Conservation (phyloP, 2,797 vertebrate species). For the Lophius americanus region DNA sequence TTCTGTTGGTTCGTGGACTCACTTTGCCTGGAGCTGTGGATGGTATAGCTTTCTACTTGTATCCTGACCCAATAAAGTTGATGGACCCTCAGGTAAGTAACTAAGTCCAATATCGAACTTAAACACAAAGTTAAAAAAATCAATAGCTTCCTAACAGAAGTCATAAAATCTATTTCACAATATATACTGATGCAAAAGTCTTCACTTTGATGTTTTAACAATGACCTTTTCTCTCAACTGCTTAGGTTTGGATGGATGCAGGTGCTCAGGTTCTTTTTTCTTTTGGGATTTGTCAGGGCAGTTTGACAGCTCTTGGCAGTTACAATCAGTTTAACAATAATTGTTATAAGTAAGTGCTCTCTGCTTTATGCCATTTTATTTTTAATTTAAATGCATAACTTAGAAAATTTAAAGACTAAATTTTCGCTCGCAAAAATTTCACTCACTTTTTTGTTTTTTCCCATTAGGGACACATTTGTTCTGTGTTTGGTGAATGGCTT, state of each 20-base stretch:
- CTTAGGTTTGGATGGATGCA: constrained; percentile 94
- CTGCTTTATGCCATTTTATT: neutral
- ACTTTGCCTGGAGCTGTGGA: constrained; percentile 87
- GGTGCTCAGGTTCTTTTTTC: constrained; percentile 94
- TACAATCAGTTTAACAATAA: constrained; percentile 94
- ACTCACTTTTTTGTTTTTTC: constrained; percentile 13
- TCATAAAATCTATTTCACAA: neutral
- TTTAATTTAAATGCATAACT: no score
- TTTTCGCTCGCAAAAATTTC: no score
- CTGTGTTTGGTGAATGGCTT: constrained; percentile 76
- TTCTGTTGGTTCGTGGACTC: constrained; percentile 88
- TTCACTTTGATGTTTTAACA: neutral
- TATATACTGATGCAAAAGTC: neutral
- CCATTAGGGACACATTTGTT: constrained; percentile 74
- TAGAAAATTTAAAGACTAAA: no score
- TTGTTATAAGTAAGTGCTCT: constrained; percentile 88
- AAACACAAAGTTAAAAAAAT: constrained; percentile 15
- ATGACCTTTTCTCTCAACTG: constrained; percentile 26
- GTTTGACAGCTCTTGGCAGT: constrained; percentile 90
- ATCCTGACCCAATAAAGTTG: constrained; percentile 88
- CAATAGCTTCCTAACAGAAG: neutral
- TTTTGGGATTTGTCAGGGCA: constrained; percentile 91
- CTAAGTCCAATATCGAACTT: constrained; percentile 12
- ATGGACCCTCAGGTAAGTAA: constrained; percentile 90
- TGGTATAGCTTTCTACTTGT: constrained; percentile 91